phyloP scores from a whole-genome alignment of 2,113 vertebrate species.

The Cathartes aura region DNA sequence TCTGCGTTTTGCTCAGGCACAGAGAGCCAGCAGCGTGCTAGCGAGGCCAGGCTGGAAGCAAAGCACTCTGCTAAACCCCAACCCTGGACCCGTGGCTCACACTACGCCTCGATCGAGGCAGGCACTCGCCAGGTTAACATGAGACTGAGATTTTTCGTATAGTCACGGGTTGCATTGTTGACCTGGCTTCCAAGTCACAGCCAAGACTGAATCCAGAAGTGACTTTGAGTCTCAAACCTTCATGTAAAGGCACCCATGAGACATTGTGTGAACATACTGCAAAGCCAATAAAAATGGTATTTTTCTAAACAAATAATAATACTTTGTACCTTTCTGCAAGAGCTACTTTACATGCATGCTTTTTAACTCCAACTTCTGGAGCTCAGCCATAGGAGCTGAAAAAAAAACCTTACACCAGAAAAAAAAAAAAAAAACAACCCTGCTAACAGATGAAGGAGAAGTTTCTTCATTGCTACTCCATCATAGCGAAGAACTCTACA shows the following conservation, averaged over 20 bases:
- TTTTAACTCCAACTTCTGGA: neutral
- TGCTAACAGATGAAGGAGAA: rapidly evolving
- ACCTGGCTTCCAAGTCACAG: neutral
- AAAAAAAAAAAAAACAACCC: neutral
- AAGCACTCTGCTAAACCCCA: neutral
- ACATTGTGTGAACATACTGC: neutral
- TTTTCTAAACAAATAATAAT: neutral
- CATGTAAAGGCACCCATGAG: neutral
- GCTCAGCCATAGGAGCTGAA: neutral
- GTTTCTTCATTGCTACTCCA: neutral
- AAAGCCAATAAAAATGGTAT: neutral
- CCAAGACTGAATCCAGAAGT: neutral
- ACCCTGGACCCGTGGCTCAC: rapidly evolving
- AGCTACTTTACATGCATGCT: neutral
- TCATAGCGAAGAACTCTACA: rapidly evolving
- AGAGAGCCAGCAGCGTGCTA: no score
- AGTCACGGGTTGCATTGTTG: neutral
- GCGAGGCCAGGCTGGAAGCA: no score
- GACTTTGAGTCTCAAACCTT: neutral
- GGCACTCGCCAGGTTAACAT: rapidly evolving
- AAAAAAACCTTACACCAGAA: neutral
- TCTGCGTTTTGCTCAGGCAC: neutral
- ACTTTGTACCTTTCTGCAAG: neutral
- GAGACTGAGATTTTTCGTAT: neutral
- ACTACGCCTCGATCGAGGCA: rapidly evolving